These are phyloP conservation scores for Oreochromis niloticus DNA, from an alignment of 2,113 vertebrate species.

Conservation along the genomic window DNA sequence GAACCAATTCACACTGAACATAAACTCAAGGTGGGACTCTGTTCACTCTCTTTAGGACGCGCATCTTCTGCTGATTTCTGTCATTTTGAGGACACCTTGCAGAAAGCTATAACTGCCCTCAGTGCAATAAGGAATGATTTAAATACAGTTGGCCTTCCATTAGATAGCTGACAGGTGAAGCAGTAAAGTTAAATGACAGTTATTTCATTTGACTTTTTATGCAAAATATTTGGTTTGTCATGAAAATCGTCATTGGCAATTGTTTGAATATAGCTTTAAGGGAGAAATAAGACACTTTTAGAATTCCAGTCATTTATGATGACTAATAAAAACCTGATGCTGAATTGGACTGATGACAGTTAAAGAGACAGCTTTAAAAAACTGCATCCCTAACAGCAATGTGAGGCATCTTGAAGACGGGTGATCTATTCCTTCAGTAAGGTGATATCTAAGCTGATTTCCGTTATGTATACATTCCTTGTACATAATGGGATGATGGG, in stretches of 20 bases:
- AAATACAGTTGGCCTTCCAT: neutral
- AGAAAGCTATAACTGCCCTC: neutral
- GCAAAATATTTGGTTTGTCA: neutral
- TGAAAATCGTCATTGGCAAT: neutral
- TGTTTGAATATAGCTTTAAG: neutral
- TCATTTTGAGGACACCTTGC: neutral
- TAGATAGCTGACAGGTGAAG: neutral
- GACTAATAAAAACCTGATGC: neutral
- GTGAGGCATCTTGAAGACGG: neutral
- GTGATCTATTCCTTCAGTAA: slow-evolving; percentile 42
- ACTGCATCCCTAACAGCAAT: neutral
- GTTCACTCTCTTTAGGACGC: neutral
- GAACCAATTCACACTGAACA: neutral
- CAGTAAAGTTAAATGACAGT: neutral
- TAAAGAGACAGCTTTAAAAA: neutral
- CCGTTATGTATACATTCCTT: slow-evolving; percentile 58
- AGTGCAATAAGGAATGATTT: neutral
- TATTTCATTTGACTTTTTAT: neutral
- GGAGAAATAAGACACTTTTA: neutral
- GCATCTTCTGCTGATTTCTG: neutral
- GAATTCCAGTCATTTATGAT: neutral
- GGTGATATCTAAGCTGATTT: slow-evolving; percentile 55
- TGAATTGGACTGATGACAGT: neutral
- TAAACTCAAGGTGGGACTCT: neutral
- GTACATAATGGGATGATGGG: slow-evolving; percentile 66